phyloP scores from a whole-genome alignment of 2,888 invertebrate genomes.

The Eurytoma adleriae region DNA sequence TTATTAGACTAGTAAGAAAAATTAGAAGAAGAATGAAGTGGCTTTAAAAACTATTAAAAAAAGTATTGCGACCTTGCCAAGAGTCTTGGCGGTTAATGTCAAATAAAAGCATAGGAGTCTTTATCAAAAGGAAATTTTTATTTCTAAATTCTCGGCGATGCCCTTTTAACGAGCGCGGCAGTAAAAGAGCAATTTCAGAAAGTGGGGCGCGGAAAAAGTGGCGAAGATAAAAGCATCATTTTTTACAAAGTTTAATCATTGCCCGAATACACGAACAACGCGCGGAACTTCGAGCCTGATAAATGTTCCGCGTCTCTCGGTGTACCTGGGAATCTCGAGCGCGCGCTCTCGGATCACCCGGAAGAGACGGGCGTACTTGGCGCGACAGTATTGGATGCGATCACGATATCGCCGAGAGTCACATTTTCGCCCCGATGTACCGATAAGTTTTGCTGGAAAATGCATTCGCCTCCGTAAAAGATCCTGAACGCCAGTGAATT shows the following conservation, averaged over 20 bases:
- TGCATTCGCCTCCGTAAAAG: constrained; percentile 1
- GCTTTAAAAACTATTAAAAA: too few species aligned
- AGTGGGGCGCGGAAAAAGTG: constrained; percentile 36
- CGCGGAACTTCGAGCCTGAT: constrained; percentile 25
- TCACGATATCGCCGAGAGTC: constrained; percentile 17
- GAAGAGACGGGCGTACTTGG: constrained; percentile 26
- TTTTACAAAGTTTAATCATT: constrained; percentile 51
- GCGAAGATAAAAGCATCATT: constrained; percentile 49
- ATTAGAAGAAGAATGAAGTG: too few species aligned
- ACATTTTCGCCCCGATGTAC: neutral
- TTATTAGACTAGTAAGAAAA: too few species aligned
- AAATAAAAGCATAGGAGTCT: constrained; percentile 3
- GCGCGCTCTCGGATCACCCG: neutral
- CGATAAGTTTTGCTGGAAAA: constrained; percentile 10
- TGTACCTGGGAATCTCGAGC: constrained; percentile 34
- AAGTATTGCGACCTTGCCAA: too few species aligned
- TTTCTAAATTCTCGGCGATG: constrained; percentile 35
- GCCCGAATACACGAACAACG: constrained; percentile 25
- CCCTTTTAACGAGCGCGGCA: constrained; percentile 37
- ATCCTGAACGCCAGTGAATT: neutral
- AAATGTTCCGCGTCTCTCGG: constrained; percentile 35
- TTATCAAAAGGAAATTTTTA: constrained; percentile 43
- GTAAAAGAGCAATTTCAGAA: constrained; percentile 46
- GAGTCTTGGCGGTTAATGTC: too few species aligned
- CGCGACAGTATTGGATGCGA: constrained; percentile 14